Percentiles rank a stretch among this genome's conserved stretches.
phyloP scores from a whole-genome alignment of 2,888 invertebrate genomes.

The Epistrophe grossulariae region DNA sequence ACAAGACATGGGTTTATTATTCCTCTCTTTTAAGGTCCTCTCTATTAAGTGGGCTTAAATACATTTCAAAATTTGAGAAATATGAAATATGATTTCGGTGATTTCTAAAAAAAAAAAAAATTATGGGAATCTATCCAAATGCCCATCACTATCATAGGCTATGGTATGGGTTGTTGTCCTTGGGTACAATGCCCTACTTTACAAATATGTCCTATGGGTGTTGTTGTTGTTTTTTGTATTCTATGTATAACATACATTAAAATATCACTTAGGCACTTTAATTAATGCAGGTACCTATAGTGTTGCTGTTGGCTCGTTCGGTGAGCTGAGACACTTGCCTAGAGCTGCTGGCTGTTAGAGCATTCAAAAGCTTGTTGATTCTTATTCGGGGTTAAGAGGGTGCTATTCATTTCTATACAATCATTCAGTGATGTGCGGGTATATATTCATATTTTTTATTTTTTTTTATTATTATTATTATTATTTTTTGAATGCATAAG shows the following conservation, averaged over 20 bases:
- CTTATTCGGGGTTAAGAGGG: conserved; percentile 65
- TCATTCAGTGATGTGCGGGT: neutral
- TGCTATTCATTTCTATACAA: conserved; percentile 33
- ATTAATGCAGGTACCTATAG: conserved; percentile 66
- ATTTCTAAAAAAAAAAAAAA: too few species aligned
- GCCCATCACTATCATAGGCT: neutral
- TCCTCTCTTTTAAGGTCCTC: too few species aligned
- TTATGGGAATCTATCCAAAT: too few species aligned
- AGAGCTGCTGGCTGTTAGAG: conserved; percentile 33
- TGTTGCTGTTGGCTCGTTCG: conserved; percentile 5
- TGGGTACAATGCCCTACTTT: conserved; percentile 56
- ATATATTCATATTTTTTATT: neutral
- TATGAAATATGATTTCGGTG: too few species aligned
- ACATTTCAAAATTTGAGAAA: too few species aligned
- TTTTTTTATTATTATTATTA: conserved; percentile 30
- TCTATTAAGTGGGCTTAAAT: too few species aligned
- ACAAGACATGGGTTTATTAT: too few species aligned
- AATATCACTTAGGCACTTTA: conserved; percentile 69
- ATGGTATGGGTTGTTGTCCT: conserved; percentile 55
- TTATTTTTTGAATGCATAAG: conserved; percentile 11
- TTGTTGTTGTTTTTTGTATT: conserved; percentile 11
- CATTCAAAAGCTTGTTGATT: conserved; percentile 68
- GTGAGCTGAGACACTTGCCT: conserved; percentile 38
- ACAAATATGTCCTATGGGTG: conserved; percentile 35
- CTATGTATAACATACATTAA: conserved; percentile 41